Conservation (phyloP, 2,888 invertebrate species). For the Julus scanicus region DNA sequence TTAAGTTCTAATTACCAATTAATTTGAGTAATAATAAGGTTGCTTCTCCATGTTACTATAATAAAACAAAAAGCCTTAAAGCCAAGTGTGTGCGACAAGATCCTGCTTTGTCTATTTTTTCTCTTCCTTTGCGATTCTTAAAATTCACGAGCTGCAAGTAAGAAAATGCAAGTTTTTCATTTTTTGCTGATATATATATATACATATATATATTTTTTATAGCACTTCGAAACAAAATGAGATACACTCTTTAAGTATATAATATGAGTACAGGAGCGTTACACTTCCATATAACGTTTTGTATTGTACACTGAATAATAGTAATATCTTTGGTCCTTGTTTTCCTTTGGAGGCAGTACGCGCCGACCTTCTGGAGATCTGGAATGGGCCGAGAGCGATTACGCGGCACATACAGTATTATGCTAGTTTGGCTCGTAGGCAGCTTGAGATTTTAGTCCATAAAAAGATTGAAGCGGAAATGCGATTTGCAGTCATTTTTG, state of each 20-base stretch:
- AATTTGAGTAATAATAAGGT: not conserved
- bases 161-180: too few species aligned
- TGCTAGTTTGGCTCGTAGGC: not conserved
- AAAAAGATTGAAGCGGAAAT: not conserved
- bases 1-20: not conserved
- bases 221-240: not conserved
- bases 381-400: not conserved
- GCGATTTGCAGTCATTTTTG: not conserved
- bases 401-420: not conserved
- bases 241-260: constrained; percentile 42
- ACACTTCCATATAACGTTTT: constrained; percentile 36
- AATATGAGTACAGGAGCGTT: constrained; percentile 19
- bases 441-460: not conserved
- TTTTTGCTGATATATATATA: too few species aligned
- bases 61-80: too few species aligned
- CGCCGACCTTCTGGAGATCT: not conserved
- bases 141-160: too few species aligned
- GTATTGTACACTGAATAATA: constrained; percentile 39
- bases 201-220: too few species aligned
- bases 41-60: too few species aligned
- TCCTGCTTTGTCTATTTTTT: too few species aligned
- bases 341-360: not conserved
- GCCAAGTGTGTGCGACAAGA: too few species aligned
- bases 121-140: too few species aligned
- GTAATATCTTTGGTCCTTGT: constrained; percentile 37